Evolutionary conservation across 2,113 vertebrate species (phyloP).

Genomic region (Brachyistius frenatus): DNA sequence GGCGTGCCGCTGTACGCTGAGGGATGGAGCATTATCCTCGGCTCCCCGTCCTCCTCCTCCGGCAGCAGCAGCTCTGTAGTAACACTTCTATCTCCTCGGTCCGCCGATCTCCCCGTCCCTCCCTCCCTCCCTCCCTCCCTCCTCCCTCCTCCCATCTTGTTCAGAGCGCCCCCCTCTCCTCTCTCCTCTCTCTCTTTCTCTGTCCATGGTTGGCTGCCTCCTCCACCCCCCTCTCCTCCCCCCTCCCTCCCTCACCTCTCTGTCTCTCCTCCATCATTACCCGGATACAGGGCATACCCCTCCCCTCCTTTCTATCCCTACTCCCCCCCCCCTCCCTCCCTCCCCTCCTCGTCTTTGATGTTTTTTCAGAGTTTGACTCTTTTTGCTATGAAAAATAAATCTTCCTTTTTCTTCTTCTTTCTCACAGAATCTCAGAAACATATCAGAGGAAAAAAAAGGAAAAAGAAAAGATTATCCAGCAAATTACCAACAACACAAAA

Average conservation of each 20-base stretch:
- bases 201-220: slow-evolving; percentile 76
- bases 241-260: slow-evolving; percentile 35
- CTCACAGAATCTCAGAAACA: slow-evolving; percentile 38
- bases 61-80: slow-evolving; percentile 82
- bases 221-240: slow-evolving; percentile 27
- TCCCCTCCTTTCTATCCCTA: slow-evolving; percentile 41
- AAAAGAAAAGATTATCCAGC: slow-evolving; percentile 26
- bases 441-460: no score
- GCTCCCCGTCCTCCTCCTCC: slow-evolving; percentile 68
- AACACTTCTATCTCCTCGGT: slow-evolving; percentile 82
- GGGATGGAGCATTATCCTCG: slow-evolving; percentile 79
- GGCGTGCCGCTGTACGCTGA: slow-evolving; percentile 51
- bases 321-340: not conserved
- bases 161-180: slow-evolving; percentile 61
- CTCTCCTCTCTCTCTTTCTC: slow-evolving; percentile 73
- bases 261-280: slow-evolving; percentile 63
- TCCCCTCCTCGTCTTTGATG: slow-evolving; percentile 76
- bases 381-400: slow-evolving; percentile 54
- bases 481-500: slow-evolving; percentile 39
- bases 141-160: slow-evolving; percentile 66
- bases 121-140: slow-evolving; percentile 48
- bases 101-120: slow-evolving; percentile 73
- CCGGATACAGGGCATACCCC: slow-evolving; percentile 68
- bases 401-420: slow-evolving; percentile 8
- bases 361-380: slow-evolving; percentile 76